These are phyloP conservation scores for Dryoscopus gambensis DNA, from an alignment of 2,113 vertebrate genomes.

Conservation along the genomic window DNA sequence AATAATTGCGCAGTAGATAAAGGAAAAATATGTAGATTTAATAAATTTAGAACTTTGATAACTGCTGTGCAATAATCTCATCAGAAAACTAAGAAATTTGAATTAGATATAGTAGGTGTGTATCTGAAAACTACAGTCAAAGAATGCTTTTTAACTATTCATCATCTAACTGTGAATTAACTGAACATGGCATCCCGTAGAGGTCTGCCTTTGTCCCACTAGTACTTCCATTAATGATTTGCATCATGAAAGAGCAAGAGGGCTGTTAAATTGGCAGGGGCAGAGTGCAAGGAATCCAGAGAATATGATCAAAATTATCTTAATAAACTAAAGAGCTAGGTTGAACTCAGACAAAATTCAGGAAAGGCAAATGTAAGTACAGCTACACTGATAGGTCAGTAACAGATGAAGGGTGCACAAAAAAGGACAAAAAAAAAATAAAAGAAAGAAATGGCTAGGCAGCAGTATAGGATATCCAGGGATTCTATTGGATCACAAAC, in stretches of 20 bases:
- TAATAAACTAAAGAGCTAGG: not conserved
- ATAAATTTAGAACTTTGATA: not conserved
- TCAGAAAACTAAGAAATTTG: not conserved
- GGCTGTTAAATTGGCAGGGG: not conserved
- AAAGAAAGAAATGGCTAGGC: not conserved
- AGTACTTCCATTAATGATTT: not conserved
- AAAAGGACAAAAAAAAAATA: not conserved
- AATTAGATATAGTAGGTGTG: not conserved
- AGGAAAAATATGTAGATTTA: not conserved
- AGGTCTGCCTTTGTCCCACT: not conserved
- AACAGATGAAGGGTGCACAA: not conserved
- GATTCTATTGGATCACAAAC: not conserved
- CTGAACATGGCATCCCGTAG: not conserved
- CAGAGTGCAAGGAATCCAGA: not conserved
- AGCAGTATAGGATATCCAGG: not conserved
- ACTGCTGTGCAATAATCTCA: not conserved
- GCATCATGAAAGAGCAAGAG: not conserved
- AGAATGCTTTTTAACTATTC: not conserved
- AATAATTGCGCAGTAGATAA: not conserved
- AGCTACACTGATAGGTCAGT: not conserved
- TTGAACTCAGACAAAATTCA: not conserved
- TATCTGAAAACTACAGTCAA: not conserved
- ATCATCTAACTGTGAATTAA: not conserved
- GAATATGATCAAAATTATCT: not conserved
- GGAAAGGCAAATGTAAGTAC: not conserved